Evolutionary conservation across 2,113 vertebrate species (phyloP), one percentile per base, ranked within the genome.

Genomic region (Sylvilagus bachmani): DNA sequence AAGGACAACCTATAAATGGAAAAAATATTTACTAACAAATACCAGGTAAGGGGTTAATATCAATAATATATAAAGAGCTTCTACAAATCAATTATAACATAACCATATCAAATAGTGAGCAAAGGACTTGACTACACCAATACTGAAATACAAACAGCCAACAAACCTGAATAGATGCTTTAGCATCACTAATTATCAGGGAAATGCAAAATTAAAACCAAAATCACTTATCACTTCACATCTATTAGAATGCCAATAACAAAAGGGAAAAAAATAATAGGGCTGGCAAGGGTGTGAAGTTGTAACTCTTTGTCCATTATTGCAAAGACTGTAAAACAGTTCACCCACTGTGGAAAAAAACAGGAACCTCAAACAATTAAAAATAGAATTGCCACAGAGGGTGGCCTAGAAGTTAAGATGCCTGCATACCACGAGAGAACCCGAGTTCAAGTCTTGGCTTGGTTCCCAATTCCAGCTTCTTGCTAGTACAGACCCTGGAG

Each of bases 311-410:
- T 61, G 38, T 11, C 2, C 38, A 64, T 31, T 82, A 38, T n/a
- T 49, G 25, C 53, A 55, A 14, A 55, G 38, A 64, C 0, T 86
- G 29, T 69, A 86, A 86, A 70, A 33, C 49, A 69, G 73, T 69
- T 53, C 27, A 81, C 58, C 25, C 38, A 16, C 64, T 66, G 38
- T 62, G 19, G 17, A 83, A 62, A 55, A 69, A 17, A 75, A 24
- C 36, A 87, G 16, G 58, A 11, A n/a, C 36, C 84, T 95, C 81
- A 91, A 75, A 74, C 31, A 74, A 75, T 61, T 58, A 83, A 84
- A 86, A 91, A 73, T 24, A 78, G 6, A 87, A 75, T 36, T 53
- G 55, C 55, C 55, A 58, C 19, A 58, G 14, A 19, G 55, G 55
- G 19, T 58, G 55, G 55, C 11, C 55, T 16, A 58, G 17, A 58